Evolutionary conservation across 2,888 invertebrate species (phyloP).

Genomic region (Rhagophthalmus giganteus): DNA sequence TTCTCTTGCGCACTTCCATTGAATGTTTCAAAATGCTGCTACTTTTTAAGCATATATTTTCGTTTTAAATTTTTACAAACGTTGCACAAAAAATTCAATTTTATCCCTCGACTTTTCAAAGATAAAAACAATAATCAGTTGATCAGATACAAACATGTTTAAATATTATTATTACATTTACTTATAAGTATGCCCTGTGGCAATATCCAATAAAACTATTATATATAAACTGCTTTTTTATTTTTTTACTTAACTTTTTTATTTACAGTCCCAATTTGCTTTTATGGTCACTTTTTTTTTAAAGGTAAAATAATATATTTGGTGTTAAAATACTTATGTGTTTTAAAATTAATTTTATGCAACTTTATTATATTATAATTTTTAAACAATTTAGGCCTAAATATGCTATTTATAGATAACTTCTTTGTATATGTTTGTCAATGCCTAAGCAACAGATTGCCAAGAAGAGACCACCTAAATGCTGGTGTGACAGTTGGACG

Average conservation of each 20-base stretch:
- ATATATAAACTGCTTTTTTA: conserved; percentile 18
- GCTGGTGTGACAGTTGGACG: too few species aligned
- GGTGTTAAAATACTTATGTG: too few species aligned
- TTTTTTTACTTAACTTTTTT: background rate
- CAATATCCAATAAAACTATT: conserved; percentile 37
- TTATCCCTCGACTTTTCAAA: conserved; percentile 13
- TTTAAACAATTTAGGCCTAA: too few species aligned
- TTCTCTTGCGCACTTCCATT: conserved; percentile 7
- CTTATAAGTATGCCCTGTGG: conserved; percentile 36
- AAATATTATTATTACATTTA: conserved; percentile 36
- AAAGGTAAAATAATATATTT: too few species aligned
- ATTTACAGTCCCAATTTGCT: background rate
- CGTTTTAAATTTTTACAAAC: too few species aligned
- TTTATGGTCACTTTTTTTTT: conserved; percentile 1
- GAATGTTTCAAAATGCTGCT: conserved; percentile 4
- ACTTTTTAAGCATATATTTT: conserved; percentile 2
- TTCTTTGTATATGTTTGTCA: too few species aligned
- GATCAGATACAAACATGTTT: conserved; percentile 37
- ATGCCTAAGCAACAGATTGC: too few species aligned
- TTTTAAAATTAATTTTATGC: background rate
- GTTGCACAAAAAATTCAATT: conserved; percentile 22
- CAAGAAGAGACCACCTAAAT: too few species aligned
- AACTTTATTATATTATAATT: background rate
- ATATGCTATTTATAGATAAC: too few species aligned
- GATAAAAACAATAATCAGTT: conserved; percentile 31